Conservation (phyloP, 2,888 invertebrate genomes). For the Sinhomidia bicolor region DNA sequence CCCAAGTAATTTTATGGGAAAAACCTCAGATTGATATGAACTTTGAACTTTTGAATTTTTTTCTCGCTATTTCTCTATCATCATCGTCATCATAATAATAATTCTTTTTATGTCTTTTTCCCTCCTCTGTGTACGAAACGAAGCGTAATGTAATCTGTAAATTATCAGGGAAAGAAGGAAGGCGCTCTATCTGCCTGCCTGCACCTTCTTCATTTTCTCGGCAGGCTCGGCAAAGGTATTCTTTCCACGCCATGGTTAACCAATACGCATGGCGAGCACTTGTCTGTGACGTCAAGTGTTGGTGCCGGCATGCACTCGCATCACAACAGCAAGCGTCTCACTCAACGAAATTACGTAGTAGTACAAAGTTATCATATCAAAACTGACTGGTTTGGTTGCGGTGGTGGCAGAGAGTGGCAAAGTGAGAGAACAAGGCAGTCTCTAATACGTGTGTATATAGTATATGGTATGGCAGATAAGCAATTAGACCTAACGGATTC, state of each 20-base stretch:
- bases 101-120: too few species aligned
- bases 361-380: neutral
- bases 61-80: too few species aligned
- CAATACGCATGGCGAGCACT: constrained; percentile 43
- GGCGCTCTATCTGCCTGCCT: neutral
- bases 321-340: constrained; percentile 15
- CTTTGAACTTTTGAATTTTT: too few species aligned
- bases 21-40: too few species aligned
- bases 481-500: too few species aligned
- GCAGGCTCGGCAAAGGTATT: neutral
- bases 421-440: neutral
- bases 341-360: neutral
- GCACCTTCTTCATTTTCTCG: neutral
- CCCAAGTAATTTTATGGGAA: too few species aligned
- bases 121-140: too few species aligned
- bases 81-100: too few species aligned
- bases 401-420: neutral
- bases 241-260: neutral
- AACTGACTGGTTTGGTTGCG: neutral
- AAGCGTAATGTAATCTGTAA: neutral
- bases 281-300: constrained; percentile 50
- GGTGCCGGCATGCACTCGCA: constrained; percentile 41
- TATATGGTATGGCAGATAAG: too few species aligned
- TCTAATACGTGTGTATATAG: too few species aligned
- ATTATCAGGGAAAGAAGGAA: neutral